These are phyloP conservation scores for Panulirus ornatus DNA, from an alignment of 1,140 invertebrate species.

Conservation along the genomic window DNA sequence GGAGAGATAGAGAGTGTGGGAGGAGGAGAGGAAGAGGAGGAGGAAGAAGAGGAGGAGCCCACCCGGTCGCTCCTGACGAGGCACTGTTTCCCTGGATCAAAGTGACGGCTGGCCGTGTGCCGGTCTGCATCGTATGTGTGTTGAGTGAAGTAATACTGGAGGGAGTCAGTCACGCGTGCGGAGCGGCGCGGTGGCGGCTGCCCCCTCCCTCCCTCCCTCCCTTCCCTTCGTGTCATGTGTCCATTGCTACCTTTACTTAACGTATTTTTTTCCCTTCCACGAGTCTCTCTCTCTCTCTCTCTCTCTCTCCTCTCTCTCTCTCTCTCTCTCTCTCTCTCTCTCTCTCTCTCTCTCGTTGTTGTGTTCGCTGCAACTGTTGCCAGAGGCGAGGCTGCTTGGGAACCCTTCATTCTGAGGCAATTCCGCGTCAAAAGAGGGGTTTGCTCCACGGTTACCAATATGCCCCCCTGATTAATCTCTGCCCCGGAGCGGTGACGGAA, in stretches of 20 bases:
- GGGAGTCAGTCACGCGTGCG: conserved; percentile 33
- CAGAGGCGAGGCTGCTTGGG: neutral
- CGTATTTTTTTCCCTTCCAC: no score
- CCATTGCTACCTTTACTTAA: no score
- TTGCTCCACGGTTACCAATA: conserved; percentile 45
- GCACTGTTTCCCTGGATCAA: conserved; percentile 42
- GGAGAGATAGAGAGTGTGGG: neutral
- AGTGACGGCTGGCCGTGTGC: conserved; percentile 10
- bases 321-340: neutral
- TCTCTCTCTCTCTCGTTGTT: neutral
- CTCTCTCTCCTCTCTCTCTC: neutral
- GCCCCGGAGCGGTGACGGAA: conserved; percentile 66
- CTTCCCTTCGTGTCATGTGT: no score
- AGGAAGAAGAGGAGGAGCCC: neutral
- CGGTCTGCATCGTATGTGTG: conserved; percentile 44
- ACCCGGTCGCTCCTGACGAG: neutral
- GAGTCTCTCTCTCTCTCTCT: neutral
- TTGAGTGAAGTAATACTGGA: conserved; percentile 45
- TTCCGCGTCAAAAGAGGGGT: conserved; percentile 49
- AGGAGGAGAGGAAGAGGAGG: neutral
- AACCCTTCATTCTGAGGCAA: neutral
- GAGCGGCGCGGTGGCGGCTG: no score
- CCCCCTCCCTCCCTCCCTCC: no score
- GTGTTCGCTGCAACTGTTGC: no score
- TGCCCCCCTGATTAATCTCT: conserved; percentile 65